A percentile compares a stretch with the other conserved stretches of the same genome.
phyloP scores from a whole-genome alignment of 2,797 vertebrate species.

The Jordanella pulchra region DNA sequence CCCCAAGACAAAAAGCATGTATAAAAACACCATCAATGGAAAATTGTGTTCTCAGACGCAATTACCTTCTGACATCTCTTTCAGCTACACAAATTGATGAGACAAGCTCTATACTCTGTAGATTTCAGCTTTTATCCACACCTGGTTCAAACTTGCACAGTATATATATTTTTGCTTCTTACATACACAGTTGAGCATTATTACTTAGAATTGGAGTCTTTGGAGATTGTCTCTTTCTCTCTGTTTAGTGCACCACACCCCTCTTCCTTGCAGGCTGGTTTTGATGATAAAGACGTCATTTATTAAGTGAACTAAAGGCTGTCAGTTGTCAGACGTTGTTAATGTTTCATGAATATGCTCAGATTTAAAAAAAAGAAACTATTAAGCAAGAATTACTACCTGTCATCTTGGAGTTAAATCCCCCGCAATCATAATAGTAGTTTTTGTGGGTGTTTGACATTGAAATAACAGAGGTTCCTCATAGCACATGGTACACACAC shows the following conservation, averaged over 20 bases:
- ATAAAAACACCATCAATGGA: slow-evolving; percentile 13
- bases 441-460: background rate
- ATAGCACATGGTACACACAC: background rate
- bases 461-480: slow-evolving; percentile 2
- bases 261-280: slow-evolving; percentile 26
- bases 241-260: slow-evolving; percentile 7
- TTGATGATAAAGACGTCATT: slow-evolving; percentile 50
- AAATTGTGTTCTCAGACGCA: slow-evolving; percentile 24
- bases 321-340: slow-evolving; percentile 40
- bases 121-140: slow-evolving; percentile 47
- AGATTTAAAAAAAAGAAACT: background rate
- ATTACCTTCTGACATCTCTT: slow-evolving; percentile 46
- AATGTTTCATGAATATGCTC: background rate
- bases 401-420: background rate
- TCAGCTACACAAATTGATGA: slow-evolving; percentile 49
- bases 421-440: background rate
- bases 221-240: slow-evolving; percentile 38
- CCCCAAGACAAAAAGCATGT: slow-evolving; percentile 22
- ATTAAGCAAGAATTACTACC: background rate
- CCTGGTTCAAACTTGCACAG: slow-evolving; percentile 43
- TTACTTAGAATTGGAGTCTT: slow-evolving; percentile 6
- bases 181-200: background rate
- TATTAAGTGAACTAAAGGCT: slow-evolving; percentile 62
- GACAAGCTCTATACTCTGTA: slow-evolving; percentile 32
- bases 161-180: slow-evolving; percentile 52